Percentiles rank a stretch among this genome's conserved stretches.
phyloP scores from a whole-genome alignment of 2,113 vertebrate genomes.

The Oophaga pumilio region DNA sequence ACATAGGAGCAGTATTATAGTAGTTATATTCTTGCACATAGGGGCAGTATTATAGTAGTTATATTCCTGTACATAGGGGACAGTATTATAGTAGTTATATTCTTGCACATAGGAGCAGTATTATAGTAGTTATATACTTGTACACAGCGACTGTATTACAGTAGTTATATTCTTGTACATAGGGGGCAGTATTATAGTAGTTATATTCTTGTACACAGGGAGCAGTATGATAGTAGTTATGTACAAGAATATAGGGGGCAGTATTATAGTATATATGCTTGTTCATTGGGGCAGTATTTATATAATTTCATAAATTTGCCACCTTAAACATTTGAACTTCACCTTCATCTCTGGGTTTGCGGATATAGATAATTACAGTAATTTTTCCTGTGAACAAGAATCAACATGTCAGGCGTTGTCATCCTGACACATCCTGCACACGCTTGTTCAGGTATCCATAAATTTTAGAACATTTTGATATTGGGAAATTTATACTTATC shows the following conservation, averaged over 20 bases:
- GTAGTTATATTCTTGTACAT: neutral
- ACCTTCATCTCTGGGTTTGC: neutral
- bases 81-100: constrained; percentile 2
- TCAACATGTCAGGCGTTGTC: neutral
- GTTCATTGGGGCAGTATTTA: neutral
- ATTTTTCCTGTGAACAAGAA: neutral
- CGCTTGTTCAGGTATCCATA: neutral
- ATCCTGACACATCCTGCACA: neutral
- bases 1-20: neutral
- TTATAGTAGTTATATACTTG: neutral
- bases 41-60: constrained; percentile 1
- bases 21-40: neutral
- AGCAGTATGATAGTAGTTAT: neutral
- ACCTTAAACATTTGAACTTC: no score
- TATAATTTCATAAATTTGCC: neutral
- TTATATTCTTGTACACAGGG: neutral
- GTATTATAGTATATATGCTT: constrained; percentile 8
- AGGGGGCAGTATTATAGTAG: neutral
- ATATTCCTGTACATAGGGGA: neutral
- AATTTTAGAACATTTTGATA: neutral
- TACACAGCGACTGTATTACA: neutral
- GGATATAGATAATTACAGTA: neutral
- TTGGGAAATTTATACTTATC: neutral
- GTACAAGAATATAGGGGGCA: neutral
- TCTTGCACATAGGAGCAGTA: neutral